Base-by-base conservation (phyloP, 53 echinoderm and acorn worm genomes). In the Arbacia lixula region DNA sequence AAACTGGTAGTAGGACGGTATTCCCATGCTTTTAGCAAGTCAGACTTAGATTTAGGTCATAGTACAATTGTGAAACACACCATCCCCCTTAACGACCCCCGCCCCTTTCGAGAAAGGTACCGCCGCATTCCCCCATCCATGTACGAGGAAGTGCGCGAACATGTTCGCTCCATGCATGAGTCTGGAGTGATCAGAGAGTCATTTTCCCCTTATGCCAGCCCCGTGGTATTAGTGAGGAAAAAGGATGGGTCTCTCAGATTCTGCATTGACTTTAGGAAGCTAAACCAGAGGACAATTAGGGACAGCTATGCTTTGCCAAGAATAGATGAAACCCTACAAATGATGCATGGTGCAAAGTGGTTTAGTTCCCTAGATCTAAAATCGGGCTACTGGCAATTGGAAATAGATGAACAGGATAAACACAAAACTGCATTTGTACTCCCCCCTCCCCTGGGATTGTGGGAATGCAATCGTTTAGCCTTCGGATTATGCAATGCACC, bases 301-400 rank as follows among this genome's bases (percentile, higher is more conserved):
- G 85, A 89, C 58, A 38, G 67, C 0, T 89, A 89, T 56, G 76
- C 77, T 37, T 57, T 86, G 19, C 90, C 90, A 17, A 38, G 90
- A 17, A 89, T 89, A 42, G 90, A 89, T 14, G 88, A 88, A 26
- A 80, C 88, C 1, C 31, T 88, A 19, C 83, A 88, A 43, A 82
- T 82, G 56, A 36, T 83, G 43, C 55, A 56, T 1, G 88, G 88
- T 29, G 88, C 88, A 6, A 56, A 19, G 30, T 88, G 86, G 90
- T 89, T 89, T 36, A 69, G 50, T 37, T 83, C 83, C 1, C 53
- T 88, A 0, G 88, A 88, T 60, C 53, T 88, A 11, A 78, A 88
- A 12, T 69, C 69, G 20, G 88, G 88, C 0, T 86, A 89, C 57
- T 89, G 90, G 86, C 86, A 86, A 19, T 21, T 89, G 1, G 79